Base-by-base conservation (phyloP, 2,113 vertebrate genomes). In the Saccopteryx bilineata region DNA sequence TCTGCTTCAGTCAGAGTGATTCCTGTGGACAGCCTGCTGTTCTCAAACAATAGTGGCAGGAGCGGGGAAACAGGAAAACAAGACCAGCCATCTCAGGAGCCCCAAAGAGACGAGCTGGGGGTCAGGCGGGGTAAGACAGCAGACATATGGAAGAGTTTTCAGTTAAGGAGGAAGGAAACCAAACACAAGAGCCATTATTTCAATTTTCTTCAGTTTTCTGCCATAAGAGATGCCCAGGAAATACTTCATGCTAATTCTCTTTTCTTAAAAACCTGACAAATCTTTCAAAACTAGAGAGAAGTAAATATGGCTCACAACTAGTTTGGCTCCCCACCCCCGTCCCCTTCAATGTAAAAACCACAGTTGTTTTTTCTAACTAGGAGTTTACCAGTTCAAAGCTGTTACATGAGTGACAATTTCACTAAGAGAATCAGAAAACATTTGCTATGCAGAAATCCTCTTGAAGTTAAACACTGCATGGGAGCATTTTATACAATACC, bases 131-230 rank as follows among this genome's bases (percentile, higher is more conserved):
- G 50, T 90, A 95, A 94, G 94, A 97, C 28, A 94, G 87, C 46
- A 96, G 98, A 96, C 94, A 95, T 95, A 97, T 85, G 94, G 96
- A 95, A 91, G 90, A 94, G 93, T 96, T 98, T 95, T 95, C 93
- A 95, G 91, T 86, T 72, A 92, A 9, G 91, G 90, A 97, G 96
- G 96, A 98, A 93, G 13, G 0, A 96, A 96, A 86, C 95, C 87
- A 97, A 98, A 97, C 91, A 96, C 93, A 95, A 80, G 96, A 95
- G 92, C 95, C 95, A 98, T 98, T 97, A 96, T 98, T 98, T 97
- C 98, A 97, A 96, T 98, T 98, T 98, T 98, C 96, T 96, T 97
- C 96, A 87, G 93, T 97, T 98, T 96, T 96, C 89, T 97, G 93
- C 56, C 80, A 97, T 97, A 85, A 94, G n/a, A 97, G 87, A 74